phyloP scores from a whole-genome alignment of 2,113 vertebrate genomes.

The Calonectris borealis region DNA sequence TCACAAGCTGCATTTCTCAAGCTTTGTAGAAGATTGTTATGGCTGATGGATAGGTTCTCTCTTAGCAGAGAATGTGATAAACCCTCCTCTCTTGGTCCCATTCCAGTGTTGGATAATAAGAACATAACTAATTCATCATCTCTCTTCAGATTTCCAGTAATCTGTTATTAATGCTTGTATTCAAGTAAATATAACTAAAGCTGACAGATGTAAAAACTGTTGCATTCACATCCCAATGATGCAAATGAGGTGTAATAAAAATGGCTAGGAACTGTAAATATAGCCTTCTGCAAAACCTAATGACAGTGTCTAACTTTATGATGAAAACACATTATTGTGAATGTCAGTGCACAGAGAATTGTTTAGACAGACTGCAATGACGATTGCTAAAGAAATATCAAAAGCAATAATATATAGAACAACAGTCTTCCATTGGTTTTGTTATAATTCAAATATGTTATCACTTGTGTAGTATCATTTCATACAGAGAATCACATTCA shows the following conservation, averaged over 20 bases:
- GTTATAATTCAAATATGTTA: constrained; percentile 53
- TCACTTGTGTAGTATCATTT: constrained; percentile 19
- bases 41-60: constrained; percentile 13
- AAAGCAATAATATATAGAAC: constrained; percentile 65
- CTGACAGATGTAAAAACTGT: constrained; percentile 66
- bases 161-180: constrained; percentile 69
- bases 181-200: constrained; percentile 62
- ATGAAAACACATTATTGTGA: constrained; percentile 73
- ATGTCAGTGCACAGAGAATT: constrained; percentile 75
- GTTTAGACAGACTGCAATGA: constrained; percentile 67
- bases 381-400: constrained; percentile 66
- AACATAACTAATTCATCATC: constrained; percentile 47
- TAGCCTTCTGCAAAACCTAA: constrained; percentile 60
- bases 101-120: neutral
- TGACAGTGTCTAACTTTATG: constrained; percentile 65
- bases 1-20: neutral
- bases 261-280: constrained; percentile 45
- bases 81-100: neutral
- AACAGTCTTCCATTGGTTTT: constrained; percentile 48
- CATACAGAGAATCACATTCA: neutral
- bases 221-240: constrained; percentile 36
- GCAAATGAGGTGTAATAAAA: constrained; percentile 54
- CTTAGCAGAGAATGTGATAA: constrained; percentile 3
- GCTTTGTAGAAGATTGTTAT: neutral
- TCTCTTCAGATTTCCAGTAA: constrained; percentile 53